Conservation (phyloP, 2,888 invertebrate genomes). For the Diarsia mendica region DNA sequence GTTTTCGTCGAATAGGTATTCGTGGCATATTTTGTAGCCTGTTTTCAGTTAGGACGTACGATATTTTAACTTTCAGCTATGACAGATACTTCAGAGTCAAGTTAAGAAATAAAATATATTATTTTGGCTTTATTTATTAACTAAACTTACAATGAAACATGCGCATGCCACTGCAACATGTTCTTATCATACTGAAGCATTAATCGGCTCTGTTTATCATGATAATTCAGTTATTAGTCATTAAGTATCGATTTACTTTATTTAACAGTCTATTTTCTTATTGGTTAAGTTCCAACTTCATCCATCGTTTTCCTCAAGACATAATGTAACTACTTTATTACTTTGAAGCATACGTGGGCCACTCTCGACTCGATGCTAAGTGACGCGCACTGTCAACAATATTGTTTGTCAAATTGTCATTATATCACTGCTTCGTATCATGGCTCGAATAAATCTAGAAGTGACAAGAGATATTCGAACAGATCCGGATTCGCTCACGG, state of each 20-base stretch:
- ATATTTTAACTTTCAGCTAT: neutral
- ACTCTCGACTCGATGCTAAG: constrained; percentile 37
- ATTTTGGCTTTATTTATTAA: no score
- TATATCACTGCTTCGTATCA: constrained; percentile 45
- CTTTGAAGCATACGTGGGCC: constrained; percentile 27
- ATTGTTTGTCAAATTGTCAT: constrained; percentile 59
- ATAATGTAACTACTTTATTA: constrained; percentile 4
- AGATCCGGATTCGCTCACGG: constrained; percentile 75
- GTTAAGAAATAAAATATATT: neutral
- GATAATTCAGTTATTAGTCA: no score
- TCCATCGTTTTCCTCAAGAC: constrained; percentile 21
- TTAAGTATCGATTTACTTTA: neutral
- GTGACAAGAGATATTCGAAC: constrained; percentile 65
- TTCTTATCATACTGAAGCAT: neutral
- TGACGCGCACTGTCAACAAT: constrained; percentile 45
- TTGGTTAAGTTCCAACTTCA: neutral
- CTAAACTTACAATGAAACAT: neutral
- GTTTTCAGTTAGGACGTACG: neutral
- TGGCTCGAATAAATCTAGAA: constrained; percentile 59
- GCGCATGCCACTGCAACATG: neutral
- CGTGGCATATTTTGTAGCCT: neutral
- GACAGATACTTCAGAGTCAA: neutral
- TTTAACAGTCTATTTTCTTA: neutral
- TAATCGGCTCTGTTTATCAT: constrained; percentile 4
- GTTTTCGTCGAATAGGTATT: constrained; percentile 14